Percentiles rank a stretch among this genome's conserved stretches.
These are phyloP conservation scores for Congeria kusceri DNA, from an alignment of 2,888 invertebrate genomes.

Conservation along the genomic window DNA sequence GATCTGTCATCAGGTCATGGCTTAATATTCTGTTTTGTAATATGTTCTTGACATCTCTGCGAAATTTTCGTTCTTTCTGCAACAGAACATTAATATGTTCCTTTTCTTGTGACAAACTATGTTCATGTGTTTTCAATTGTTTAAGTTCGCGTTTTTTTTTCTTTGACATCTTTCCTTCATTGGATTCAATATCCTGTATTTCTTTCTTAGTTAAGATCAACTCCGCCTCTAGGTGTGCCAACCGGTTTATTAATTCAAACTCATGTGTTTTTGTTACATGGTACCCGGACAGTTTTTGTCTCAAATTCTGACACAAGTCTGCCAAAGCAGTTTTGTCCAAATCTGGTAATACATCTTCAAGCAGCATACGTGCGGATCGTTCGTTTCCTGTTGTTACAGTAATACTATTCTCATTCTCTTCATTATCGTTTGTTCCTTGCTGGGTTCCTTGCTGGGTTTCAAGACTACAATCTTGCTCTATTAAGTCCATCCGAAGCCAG, in stretches of 20 bases:
- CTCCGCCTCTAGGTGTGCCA: too few species aligned
- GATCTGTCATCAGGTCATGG: slow-evolving; percentile 66
- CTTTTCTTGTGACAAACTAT: neutral
- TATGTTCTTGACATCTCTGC: neutral
- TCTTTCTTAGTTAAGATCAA: too few species aligned
- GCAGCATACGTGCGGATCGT: too few species aligned
- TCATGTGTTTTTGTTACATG: too few species aligned
- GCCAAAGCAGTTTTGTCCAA: neutral
- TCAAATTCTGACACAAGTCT: too few species aligned
- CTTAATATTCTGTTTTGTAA: neutral
- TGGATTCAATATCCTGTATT: too few species aligned
- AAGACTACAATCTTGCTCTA: neutral
- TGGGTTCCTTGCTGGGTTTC: neutral
- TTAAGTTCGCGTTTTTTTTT: neutral
- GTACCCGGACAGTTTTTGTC: too few species aligned
- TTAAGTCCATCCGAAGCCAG: neutral
- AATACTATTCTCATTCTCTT: neutral
- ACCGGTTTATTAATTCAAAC: too few species aligned
- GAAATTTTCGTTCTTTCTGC: neutral
- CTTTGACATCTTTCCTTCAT: neutral
- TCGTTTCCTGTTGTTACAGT: neutral
- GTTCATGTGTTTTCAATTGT: neutral
- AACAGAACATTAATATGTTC: slow-evolving; percentile 22
- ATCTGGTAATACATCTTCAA: neutral
- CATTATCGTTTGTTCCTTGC: too few species aligned